Conservation (phyloP, 2,888 invertebrate species). For the Crocallis elinguaria region DNA sequence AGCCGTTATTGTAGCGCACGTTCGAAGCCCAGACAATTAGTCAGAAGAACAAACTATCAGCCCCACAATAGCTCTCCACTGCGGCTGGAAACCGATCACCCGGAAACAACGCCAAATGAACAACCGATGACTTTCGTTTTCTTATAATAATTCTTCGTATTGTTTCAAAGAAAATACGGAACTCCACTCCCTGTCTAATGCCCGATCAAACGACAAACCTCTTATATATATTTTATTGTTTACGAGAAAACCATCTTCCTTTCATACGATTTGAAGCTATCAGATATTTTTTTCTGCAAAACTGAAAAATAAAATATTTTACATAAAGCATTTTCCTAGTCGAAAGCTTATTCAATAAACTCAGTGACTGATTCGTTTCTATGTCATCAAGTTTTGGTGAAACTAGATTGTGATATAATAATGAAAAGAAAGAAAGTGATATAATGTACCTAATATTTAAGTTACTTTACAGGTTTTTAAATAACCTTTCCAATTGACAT, state of each 20-base stretch:
- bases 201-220: constrained; percentile 23
- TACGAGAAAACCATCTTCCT: constrained; percentile 8
- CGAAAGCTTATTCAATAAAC: constrained; percentile 4
- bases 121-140: constrained; percentile 78
- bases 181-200: constrained; percentile 39
- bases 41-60: constrained; percentile 57
- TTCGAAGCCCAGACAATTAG: constrained; percentile 53
- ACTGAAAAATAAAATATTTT: too few species aligned
- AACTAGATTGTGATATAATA: background rate
- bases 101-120: constrained; percentile 75
- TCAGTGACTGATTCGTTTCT: constrained; percentile 10
- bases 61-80: constrained; percentile 57
- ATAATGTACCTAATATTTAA: too few species aligned
- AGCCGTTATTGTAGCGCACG: constrained; percentile 33
- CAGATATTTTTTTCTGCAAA: background rate
- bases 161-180: constrained; percentile 59
- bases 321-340: constrained; percentile 4
- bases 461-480: too few species aligned
- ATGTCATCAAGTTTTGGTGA: constrained; percentile 8
- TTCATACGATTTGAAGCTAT: background rate
- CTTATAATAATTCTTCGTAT: constrained; percentile 67
- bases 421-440: too few species aligned
- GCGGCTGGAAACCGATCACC: constrained; percentile 70
- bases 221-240: constrained; percentile 26
- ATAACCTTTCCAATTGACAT: too few species aligned